These are phyloP conservation scores for Lampropteryx suffumata DNA, from an alignment of 2,888 invertebrate genomes.

Conservation along the genomic window DNA sequence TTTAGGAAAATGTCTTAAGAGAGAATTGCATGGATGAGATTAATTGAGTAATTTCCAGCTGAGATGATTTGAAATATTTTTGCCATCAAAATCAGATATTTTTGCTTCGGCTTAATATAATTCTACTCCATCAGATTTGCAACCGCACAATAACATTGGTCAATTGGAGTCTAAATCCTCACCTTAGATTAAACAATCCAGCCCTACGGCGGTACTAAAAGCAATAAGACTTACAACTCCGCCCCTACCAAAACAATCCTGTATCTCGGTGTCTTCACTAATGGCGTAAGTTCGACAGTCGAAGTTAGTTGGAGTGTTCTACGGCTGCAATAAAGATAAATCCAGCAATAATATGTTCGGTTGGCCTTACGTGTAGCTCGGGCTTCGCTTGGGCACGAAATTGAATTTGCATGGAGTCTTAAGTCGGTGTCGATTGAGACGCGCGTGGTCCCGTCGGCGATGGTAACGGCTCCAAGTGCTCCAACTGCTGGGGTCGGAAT, in stretches of 20 bases:
- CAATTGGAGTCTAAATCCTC: conserved; percentile 49
- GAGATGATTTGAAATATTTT: no score
- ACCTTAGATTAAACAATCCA: conserved; percentile 78
- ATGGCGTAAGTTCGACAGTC: conserved; percentile 82
- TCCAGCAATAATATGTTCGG: conserved; percentile 82
- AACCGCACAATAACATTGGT: conserved; percentile 23
- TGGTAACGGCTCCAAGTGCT: conserved; percentile 67
- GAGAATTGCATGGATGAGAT: no score
- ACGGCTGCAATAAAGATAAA: conserved; percentile 82
- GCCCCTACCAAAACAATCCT: conserved; percentile 80
- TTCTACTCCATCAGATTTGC: conserved; percentile 7
- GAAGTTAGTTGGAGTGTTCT: conserved; percentile 81
- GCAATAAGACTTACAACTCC: conserved; percentile 82
- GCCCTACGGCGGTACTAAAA: conserved; percentile 73
- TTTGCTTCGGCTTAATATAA: neutral
- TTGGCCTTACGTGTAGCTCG: conserved; percentile 73
- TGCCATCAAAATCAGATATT: no score
- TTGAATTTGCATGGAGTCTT: conserved; percentile 82
- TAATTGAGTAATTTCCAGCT: no score
- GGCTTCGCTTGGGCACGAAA: conserved; percentile 77
- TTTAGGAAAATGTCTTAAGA: no score
- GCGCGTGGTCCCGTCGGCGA: conserved; percentile 61
- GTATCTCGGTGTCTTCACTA: conserved; percentile 82
- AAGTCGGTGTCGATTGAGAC: conserved; percentile 75
- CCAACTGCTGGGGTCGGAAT: conserved; percentile 62